These are phyloP conservation scores for Nymphicus hollandicus DNA, from an alignment of 2,113 vertebrate species.

Conservation along the genomic window DNA sequence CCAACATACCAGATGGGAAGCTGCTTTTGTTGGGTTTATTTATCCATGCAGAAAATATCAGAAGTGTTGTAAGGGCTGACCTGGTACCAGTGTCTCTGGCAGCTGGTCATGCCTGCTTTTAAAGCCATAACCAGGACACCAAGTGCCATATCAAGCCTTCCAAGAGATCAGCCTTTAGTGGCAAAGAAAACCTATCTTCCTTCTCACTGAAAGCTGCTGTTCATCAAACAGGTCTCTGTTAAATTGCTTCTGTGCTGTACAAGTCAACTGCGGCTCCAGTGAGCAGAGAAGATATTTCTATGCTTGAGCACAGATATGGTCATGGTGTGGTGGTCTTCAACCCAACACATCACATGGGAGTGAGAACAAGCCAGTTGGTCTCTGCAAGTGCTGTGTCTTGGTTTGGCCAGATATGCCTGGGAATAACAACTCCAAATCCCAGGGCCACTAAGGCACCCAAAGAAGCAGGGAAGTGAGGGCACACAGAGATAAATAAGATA, in stretches of 20 bases:
- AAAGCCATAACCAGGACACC: background rate
- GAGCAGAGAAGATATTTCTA: background rate
- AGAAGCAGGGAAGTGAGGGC: background rate
- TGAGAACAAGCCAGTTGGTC: background rate
- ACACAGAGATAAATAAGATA: background rate
- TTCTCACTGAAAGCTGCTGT: background rate
- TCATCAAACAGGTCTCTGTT: background rate
- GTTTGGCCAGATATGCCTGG: background rate
- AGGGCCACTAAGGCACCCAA: background rate
- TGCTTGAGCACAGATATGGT: background rate
- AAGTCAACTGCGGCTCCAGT: accelerated
- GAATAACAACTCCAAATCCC: background rate
- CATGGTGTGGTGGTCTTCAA: background rate
- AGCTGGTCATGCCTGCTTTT: background rate
- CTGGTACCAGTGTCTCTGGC: background rate
- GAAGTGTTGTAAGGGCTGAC: background rate
- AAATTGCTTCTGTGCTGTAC: background rate
- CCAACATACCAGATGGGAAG: background rate
- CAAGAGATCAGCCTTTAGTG: background rate
- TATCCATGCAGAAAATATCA: background rate
- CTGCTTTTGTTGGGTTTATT: background rate
- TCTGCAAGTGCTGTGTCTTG: background rate
- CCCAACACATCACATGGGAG: background rate
- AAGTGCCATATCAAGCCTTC: background rate
- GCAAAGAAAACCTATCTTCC: background rate